Base-by-base conservation (phyloP, 2,113 vertebrate genomes). In the Dicrurus megarhynchus region DNA sequence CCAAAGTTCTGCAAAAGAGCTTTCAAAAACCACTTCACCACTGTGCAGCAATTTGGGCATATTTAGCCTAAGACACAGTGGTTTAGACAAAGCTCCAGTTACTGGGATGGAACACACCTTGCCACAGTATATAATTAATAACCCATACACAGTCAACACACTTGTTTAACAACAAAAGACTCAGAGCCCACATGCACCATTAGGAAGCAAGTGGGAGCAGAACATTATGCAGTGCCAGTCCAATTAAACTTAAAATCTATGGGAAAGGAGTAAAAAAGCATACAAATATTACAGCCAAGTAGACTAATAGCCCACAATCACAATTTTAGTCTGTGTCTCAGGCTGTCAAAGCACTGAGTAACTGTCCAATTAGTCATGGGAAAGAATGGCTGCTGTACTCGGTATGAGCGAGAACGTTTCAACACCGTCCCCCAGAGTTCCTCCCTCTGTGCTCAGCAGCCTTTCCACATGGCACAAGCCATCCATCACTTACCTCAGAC, bases 191-290 rank as follows among this genome's bases (percentile, higher is more conserved):
- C 41, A 27, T 84, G 88, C 60, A 87, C 83, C 85, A 84, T 92
- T 90, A 96, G 86, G 92, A 97, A 96, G 96, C 86, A 88, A 93
- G 96, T 95, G 90, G 95, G 96, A 96, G 96, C 84, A 95, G 93
- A 94, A 94, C 76, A 94, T 88, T 92, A 94, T 93, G 88, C 95
- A 87, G 88, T 46, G 93, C 80, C 92, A 94, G 93, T 78, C 96
- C 93, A 96, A 96, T 95, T 96, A 97, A 95, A 90, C 91, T 91
- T 89, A 84, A 96, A 90, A 75, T 88, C 93, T 84, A 90, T 68
- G 83, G 92, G 88, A 90, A 95, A 93, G 80, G 92, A 93, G 92
- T 93, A 77, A 95, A 94, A 93, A 93, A 94, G 83, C 85, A 89
- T 20, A 92, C 92, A 96, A 93, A 90, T 94, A 96, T 81, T 96